Evolutionary conservation across 2,113 vertebrate species (phyloP).

Genomic region (Hyla sarda): DNA sequence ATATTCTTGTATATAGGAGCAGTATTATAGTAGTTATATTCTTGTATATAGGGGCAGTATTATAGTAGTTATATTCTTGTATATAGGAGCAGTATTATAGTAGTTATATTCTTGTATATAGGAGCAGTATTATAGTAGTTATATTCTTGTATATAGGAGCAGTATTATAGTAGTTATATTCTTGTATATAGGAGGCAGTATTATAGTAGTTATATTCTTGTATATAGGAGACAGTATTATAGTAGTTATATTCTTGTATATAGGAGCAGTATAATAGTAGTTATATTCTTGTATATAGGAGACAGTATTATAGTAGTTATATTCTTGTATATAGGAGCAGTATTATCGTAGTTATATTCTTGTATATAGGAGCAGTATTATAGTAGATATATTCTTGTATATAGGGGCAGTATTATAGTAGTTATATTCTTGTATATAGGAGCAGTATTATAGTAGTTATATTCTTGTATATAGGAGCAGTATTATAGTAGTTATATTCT

Average conservation of each 20-base stretch:
- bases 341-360: conserved; percentile 12
- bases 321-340: background rate
- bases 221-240: background rate
- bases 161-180: background rate
- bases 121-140: background rate
- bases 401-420: conserved; percentile 15
- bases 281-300: conserved; percentile 2
- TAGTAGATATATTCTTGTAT: conserved; percentile 4
- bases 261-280: background rate
- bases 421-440: background rate
- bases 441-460: conserved; percentile 11
- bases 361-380: background rate
- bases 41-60: background rate
- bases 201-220: background rate
- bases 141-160: background rate
- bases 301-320: conserved; percentile 2
- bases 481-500: conserved; percentile 10
- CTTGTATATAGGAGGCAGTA: background rate
- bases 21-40: conserved; percentile 14
- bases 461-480: conserved; percentile 1
- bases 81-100: conserved; percentile 2
- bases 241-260: background rate
- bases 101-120: background rate
- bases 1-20: background rate
- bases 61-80: conserved; percentile 4